Evolutionary conservation across 2,113 vertebrate genomes (phyloP), one percentile per base, ranked within the genome.

Genomic region (Piaya cayana): DNA sequence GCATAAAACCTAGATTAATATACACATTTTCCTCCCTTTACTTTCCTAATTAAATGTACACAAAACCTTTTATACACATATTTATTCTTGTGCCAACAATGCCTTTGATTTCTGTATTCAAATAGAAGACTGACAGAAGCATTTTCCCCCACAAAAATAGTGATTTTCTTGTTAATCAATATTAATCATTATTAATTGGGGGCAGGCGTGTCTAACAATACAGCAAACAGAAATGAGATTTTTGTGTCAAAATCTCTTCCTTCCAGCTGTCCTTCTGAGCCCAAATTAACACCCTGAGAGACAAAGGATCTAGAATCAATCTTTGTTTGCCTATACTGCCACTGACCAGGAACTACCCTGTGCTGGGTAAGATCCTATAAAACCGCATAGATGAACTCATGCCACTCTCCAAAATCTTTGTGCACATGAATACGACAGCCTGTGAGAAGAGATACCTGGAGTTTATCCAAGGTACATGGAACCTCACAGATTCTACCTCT

Each of bases 1-100:
- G 50, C 67, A 81, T 75, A 83, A 93, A 95, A 84, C 34, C 82
- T 71, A 63, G 86, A 93, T 94, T 93, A 96, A 92, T 43, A 59
- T 2, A 81, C 34, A 74, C 50, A 55, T 68, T 77, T 83, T 78
- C 64, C 60, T 90, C 82, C 82, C 82, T 81, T 85, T 56, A 49
- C 88, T 97, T 84, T 86, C 86, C 86, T 82, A 92, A 91, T 96
- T 95, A 94, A 91, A 86, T 56, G 34, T 64, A 86, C 39, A 93
- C 83, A 95, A 75, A 92, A 30, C 34, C 78, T 69, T 69, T 76
- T 42, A 58, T 77, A 45, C 69, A 30, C 37, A 18, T 88, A 78
- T 75, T 92, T 95, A 86, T 95, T 84, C 64, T 67, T 86, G 37
- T 78, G 69, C 56, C 75, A 96, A 90, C 77, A 77, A 67, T 15